Percentiles rank a stretch among this genome's conserved stretches.
phyloP scores from a whole-genome alignment of 2,888 invertebrate species.

The Crossocerus cetratus region DNA sequence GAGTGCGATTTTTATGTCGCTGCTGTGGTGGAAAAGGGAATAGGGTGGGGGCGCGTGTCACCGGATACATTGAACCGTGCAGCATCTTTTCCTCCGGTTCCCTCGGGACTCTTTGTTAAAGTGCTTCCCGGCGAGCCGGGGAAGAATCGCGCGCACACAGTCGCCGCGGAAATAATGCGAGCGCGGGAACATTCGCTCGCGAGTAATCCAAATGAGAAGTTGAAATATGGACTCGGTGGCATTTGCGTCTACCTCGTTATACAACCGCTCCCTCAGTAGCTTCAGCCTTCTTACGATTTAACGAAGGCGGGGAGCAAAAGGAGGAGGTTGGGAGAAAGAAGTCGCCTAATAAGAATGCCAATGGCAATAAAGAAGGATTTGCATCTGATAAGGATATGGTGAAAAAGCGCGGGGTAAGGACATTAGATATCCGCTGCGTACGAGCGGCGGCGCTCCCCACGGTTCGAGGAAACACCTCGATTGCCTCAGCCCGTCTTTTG shows the following conservation, averaged over 20 bases:
- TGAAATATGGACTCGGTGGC: slow-evolving; percentile 50
- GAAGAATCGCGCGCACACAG: slow-evolving; percentile 26
- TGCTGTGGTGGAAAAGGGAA: slow-evolving; percentile 27
- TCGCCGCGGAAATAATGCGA: slow-evolving; percentile 41
- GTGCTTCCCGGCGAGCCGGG: slow-evolving; percentile 21
- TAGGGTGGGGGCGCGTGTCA: slow-evolving; percentile 7
- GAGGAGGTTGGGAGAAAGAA: slow-evolving; percentile 45
- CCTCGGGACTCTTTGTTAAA: slow-evolving; percentile 25
- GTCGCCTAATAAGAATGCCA: slow-evolving; percentile 71
- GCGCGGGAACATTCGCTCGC: slow-evolving; percentile 18
- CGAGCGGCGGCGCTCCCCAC: slow-evolving; percentile 44
- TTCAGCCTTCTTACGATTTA: too few species aligned
- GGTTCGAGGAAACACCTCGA: slow-evolving; percentile 46
- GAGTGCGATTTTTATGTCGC: slow-evolving; percentile 37
- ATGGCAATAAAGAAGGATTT: slow-evolving; percentile 75
- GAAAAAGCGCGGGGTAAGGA: slow-evolving; percentile 70
- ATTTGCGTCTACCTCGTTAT: slow-evolving; percentile 36
- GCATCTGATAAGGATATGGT: slow-evolving; percentile 73
- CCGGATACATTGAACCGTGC: slow-evolving; percentile 13
- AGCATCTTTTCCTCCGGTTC: slow-evolving; percentile 13
- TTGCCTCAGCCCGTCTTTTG: slow-evolving; percentile 46
- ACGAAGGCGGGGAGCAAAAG: slow-evolving; percentile 29
- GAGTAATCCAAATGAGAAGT: slow-evolving; percentile 65
- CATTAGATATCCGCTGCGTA: slow-evolving; percentile 58
- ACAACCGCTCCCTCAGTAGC: slow-evolving; percentile 11